A percentile compares a stretch with the other conserved stretches of the same genome.
These are phyloP conservation scores for Tadarida brasiliensis DNA, from an alignment of 2,797 vertebrate species.

Conservation along the genomic window DNA sequence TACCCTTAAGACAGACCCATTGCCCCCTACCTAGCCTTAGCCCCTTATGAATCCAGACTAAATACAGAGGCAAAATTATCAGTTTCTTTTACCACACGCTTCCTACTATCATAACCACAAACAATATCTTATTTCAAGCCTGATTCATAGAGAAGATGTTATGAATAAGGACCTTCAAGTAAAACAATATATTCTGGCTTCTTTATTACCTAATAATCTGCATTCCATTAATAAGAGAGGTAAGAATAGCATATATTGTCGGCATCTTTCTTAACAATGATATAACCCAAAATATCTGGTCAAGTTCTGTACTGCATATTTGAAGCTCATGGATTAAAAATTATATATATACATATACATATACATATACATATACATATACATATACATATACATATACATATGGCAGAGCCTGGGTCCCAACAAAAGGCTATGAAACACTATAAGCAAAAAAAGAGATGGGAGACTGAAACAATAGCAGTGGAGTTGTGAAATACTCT, in stretches of 20 bases:
- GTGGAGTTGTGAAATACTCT: background rate
- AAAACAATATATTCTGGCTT: background rate
- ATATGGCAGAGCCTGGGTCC: background rate
- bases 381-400: background rate
- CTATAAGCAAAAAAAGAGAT: background rate
- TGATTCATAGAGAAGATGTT: background rate
- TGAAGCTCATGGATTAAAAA: background rate
- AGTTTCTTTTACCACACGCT: background rate
- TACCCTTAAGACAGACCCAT: background rate
- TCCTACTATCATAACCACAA: background rate
- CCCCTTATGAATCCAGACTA: background rate
- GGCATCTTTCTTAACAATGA: background rate
- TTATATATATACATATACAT: too few relatives aligned
- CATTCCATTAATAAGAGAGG: background rate
- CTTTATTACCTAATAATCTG: background rate
- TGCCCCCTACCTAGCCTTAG: background rate
- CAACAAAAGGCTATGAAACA: background rate
- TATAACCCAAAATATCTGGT: background rate
- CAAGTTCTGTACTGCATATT: background rate
- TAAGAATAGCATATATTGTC: background rate
- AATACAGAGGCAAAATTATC: background rate
- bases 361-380: too few relatives aligned
- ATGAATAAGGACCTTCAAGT: background rate
- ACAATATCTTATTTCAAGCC: background rate
- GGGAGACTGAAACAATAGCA: background rate